phyloP scores from a whole-genome alignment of 2,113 vertebrate species.

The Perognathus longimembris region DNA sequence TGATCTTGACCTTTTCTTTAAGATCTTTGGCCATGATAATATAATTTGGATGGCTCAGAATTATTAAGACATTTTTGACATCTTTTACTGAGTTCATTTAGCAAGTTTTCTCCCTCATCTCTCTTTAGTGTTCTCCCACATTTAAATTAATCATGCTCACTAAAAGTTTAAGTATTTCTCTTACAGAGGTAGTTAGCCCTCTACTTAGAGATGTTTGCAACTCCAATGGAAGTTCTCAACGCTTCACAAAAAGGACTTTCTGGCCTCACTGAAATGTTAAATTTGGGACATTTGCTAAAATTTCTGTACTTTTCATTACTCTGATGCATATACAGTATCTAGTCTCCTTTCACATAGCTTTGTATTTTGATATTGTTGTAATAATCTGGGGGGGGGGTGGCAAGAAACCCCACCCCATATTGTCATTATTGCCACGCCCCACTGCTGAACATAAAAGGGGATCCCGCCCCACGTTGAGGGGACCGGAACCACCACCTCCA shows the following conservation, averaged over 20 bases:
- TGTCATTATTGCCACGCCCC: too few species aligned
- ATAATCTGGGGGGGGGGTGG: too few species aligned
- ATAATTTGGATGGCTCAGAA: background rate
- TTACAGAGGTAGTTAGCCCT: background rate
- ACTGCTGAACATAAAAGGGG: too few species aligned
- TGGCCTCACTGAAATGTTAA: background rate
- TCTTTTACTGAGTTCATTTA: constrained; percentile 17
- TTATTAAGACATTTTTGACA: background rate
- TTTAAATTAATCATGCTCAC: background rate
- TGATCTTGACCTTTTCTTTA: background rate
- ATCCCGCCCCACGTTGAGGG: too few species aligned
- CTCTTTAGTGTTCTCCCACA: background rate
- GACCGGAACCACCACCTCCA: too few species aligned
- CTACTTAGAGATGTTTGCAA: background rate
- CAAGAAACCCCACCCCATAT: too few species aligned
- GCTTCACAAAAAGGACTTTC: background rate
- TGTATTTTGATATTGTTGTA: too few species aligned
- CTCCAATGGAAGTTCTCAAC: background rate
- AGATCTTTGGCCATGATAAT: background rate
- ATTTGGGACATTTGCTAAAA: constrained; percentile 24
- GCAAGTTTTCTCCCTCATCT: accelerated
- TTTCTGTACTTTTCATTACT: constrained; percentile 43
- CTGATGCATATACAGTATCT: background rate
- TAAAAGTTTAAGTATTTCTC: background rate
- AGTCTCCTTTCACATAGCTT: background rate